Evolutionary conservation across 2,797 vertebrate species (phyloP).

Genomic region (Clarias fuscus): DNA sequence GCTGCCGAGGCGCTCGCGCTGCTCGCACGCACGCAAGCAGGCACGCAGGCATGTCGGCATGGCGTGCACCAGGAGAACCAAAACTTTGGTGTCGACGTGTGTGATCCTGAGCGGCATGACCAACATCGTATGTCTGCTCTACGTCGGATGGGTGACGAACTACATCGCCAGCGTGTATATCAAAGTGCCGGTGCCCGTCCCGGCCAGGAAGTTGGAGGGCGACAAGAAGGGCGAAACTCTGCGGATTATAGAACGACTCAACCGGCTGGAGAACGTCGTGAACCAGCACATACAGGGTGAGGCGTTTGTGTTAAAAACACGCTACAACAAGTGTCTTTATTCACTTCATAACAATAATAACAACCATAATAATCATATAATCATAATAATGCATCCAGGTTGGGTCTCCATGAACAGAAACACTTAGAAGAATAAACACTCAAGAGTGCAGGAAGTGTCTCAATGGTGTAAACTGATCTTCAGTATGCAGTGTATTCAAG

Average conservation of each 20-base stretch:
- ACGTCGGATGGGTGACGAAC: constrained; percentile 98
- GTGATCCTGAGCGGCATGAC: constrained; percentile 98
- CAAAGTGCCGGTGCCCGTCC: constrained; percentile 88
- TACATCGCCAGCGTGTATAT: constrained; percentile 95
- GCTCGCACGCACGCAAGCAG: constrained; percentile 86
- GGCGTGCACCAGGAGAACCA: constrained; percentile 98
- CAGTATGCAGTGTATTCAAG: too few relatives aligned
- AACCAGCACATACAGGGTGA: constrained; percentile 98
- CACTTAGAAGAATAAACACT: too few relatives aligned
- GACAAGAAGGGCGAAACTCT: constrained; percentile 93
- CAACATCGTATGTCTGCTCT: constrained; percentile 95
- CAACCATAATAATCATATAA: too few relatives aligned
- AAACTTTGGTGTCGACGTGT: constrained; percentile 99
- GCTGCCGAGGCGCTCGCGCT: constrained; percentile 73
- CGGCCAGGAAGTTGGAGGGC: constrained; percentile 89
- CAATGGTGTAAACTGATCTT: too few relatives aligned
- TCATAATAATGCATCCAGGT: too few relatives aligned
- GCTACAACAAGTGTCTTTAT: not conserved
- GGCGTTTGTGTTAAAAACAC: not conserved
- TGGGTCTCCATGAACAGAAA: too few relatives aligned
- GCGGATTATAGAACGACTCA: constrained; percentile 93
- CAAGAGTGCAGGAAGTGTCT: too few relatives aligned
- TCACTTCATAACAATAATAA: too few relatives aligned
- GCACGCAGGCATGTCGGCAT: constrained; percentile 90
- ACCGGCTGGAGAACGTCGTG: constrained; percentile 95